Conservation (phyloP, 2,113 vertebrate genomes). For the Erythrocebus patas region DNA sequence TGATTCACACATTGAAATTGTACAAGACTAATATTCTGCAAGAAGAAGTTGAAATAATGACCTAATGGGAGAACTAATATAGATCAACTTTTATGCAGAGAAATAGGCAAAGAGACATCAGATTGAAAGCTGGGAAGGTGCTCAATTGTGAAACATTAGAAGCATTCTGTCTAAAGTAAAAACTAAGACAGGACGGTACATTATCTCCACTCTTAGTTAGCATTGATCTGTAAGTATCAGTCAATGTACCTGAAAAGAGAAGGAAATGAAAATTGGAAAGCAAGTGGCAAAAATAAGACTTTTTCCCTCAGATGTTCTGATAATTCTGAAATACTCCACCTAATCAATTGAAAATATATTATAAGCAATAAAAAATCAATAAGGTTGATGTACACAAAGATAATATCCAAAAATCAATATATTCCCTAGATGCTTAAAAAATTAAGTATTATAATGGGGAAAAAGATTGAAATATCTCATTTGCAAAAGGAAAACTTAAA, state of each 20-base stretch:
- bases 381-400: background rate
- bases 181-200: background rate
- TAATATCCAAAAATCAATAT: background rate
- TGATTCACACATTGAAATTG: background rate
- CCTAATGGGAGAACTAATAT: background rate
- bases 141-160: background rate
- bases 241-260: background rate
- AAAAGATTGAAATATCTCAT: background rate
- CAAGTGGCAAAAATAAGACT: background rate
- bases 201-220: background rate
- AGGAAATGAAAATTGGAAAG: constrained; percentile 18
- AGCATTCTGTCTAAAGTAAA: background rate
- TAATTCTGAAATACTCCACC: background rate
- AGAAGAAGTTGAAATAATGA: background rate
- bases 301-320: background rate
- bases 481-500: background rate
- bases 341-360: background rate
- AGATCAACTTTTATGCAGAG: background rate
- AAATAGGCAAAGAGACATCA: background rate
- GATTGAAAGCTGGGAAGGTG: background rate
- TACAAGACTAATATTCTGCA: background rate
- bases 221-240: background rate
- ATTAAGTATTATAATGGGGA: background rate
- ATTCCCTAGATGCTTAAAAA: background rate
- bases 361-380: background rate